Conservation (phyloP, 2,888 invertebrate genomes). For the Thera obeliscata region DNA sequence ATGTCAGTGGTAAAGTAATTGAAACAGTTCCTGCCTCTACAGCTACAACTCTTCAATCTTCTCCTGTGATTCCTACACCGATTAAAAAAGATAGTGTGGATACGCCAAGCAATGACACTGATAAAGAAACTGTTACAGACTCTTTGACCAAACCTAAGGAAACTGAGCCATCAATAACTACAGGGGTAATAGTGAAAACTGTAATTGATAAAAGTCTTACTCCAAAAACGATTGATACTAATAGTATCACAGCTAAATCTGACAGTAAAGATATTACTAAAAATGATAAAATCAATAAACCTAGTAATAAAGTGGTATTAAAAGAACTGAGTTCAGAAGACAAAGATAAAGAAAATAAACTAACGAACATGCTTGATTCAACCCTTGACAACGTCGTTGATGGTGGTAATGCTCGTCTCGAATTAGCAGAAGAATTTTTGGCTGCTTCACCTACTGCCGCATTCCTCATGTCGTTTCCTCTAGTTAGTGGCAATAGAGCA, state of each 20-base stretch:
- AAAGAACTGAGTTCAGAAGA: constrained; percentile 51
- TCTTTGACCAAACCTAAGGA: constrained; percentile 17
- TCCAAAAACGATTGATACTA: constrained; percentile 23
- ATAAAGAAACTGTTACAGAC: constrained; percentile 10
- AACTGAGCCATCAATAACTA: constrained; percentile 16
- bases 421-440: constrained; percentile 81
- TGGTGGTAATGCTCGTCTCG: constrained; percentile 84
- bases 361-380: constrained; percentile 70
- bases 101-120: constrained; percentile 12
- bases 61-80: constrained; percentile 14
- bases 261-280: constrained; percentile 38
- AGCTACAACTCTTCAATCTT: constrained; percentile 7
- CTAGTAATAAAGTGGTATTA: constrained; percentile 46
- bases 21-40: constrained; percentile 5
- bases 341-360: constrained; percentile 70
- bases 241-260: constrained; percentile 25
- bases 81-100: constrained; percentile 18
- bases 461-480: constrained; percentile 89
- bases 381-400: constrained; percentile 71
- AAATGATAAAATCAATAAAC: constrained; percentile 41
- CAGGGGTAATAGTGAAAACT: constrained; percentile 10
- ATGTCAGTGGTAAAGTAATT: constrained; percentile 13
- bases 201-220: constrained; percentile 14
- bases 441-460: constrained; percentile 90
- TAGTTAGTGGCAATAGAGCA: constrained; percentile 86